A percentile compares a stretch with the other conserved stretches of the same genome.
These are phyloP conservation scores for Leuctra nigra DNA, from an alignment of 2,888 invertebrate species.

Conservation along the genomic window DNA sequence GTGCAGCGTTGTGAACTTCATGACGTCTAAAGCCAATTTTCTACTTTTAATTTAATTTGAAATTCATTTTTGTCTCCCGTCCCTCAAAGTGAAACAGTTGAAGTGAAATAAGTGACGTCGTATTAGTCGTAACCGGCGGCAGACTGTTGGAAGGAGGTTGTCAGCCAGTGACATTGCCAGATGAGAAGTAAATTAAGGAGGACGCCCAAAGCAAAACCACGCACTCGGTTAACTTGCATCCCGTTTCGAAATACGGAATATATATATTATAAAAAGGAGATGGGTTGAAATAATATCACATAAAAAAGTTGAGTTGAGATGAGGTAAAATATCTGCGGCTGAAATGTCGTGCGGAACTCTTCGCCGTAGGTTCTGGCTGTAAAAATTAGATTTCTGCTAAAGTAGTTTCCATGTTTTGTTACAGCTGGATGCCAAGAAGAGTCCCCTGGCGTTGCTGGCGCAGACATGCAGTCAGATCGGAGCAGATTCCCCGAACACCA, in stretches of 20 bases:
- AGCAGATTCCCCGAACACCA: constrained; percentile 69
- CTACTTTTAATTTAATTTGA: constrained; percentile 4
- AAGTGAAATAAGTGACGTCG: constrained; percentile 9
- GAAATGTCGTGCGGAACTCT: constrained; percentile 13
- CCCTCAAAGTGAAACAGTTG: constrained; percentile 6
- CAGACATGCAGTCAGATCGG: constrained; percentile 98
- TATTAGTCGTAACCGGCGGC: constrained; percentile 1
- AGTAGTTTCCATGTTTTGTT: constrained; percentile 55
- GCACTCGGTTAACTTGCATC: constrained; percentile 14
- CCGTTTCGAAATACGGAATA: constrained; percentile 11
- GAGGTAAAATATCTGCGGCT: constrained; percentile 5
- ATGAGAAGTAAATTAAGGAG: constrained; percentile 27
- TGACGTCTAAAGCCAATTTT: constrained; percentile 2
- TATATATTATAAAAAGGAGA: constrained; percentile 3
- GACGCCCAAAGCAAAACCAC: constrained; percentile 24
- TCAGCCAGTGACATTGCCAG: constrained; percentile 24
- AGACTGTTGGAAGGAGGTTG: constrained; percentile 16
- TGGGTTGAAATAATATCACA: not conserved
- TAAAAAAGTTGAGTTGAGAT: not conserved
- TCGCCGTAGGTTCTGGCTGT: not conserved
- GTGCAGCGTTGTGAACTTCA: no score
- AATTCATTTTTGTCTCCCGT: constrained; percentile 13
- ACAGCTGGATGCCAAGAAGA: constrained; percentile 96
- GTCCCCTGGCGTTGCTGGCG: constrained; percentile 89
- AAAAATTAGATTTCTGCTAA: constrained; percentile 17